phyloP scores from a whole-genome alignment of 2,113 vertebrate species.

The Callipepla squamata region DNA sequence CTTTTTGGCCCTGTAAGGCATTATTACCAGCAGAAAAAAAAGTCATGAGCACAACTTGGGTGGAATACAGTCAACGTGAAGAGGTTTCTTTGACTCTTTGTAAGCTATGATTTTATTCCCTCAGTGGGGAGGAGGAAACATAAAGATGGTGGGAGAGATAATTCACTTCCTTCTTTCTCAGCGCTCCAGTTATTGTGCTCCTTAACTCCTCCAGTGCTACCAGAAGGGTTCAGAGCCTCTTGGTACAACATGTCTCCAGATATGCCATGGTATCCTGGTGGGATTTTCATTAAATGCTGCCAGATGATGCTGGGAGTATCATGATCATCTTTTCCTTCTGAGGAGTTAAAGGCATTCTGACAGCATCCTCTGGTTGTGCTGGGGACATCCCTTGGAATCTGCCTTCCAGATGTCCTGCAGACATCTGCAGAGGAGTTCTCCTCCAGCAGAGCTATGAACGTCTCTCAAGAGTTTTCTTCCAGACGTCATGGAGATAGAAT shows the following conservation, averaged over 20 bases:
- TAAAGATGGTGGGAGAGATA: not conserved
- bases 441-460: not conserved
- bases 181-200: not conserved
- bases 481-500: not conserved
- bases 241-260: not conserved
- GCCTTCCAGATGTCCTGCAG: not conserved
- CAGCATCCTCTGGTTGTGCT: not conserved
- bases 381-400: not conserved
- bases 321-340: not conserved
- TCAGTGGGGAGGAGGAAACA: not conserved
- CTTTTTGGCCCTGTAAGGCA: not conserved
- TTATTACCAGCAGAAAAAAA: constrained; percentile 2
- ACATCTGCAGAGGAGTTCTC: not conserved
- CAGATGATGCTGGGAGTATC: not conserved
- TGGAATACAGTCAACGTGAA: not conserved
- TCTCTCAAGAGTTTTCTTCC: not conserved
- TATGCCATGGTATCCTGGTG: not conserved
- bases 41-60: not conserved
- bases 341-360: not conserved
- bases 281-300: not conserved
- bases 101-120: not conserved
- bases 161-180: not conserved
- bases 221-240: not conserved
- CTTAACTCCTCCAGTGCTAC: not conserved
- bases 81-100: not conserved